Conservation (phyloP, 2,113 vertebrate species). For the Hyaena hyaena region DNA sequence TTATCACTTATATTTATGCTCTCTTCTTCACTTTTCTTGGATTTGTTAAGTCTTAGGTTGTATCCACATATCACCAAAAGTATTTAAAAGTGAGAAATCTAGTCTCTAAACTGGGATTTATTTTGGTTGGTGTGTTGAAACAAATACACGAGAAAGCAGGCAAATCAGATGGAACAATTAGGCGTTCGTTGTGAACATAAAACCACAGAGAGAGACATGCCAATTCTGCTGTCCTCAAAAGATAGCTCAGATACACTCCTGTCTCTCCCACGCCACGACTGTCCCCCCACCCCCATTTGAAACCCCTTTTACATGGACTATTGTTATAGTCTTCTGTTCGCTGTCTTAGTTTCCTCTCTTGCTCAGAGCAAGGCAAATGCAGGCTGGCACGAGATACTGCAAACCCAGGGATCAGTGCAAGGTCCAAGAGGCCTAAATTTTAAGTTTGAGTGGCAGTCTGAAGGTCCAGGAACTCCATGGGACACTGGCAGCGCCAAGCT, state of each 20-base stretch:
- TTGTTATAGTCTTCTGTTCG: not conserved
- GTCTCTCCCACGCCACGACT: not conserved
- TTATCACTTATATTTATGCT: constrained; percentile 41
- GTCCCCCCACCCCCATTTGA: not conserved
- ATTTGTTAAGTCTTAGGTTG: constrained; percentile 28
- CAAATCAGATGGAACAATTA: constrained; percentile 55
- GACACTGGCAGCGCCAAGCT: not conserved
- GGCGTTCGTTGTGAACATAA: constrained; percentile 23
- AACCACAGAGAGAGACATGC: not conserved
- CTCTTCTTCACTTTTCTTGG: constrained; percentile 17
- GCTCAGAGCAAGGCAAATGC: not conserved
- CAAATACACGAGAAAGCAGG: constrained; percentile 14
- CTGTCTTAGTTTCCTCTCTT: not conserved
- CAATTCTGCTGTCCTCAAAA: constrained; percentile 17
- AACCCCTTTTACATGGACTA: not conserved
- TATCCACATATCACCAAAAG: not conserved
- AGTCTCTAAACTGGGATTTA: constrained; percentile 10
- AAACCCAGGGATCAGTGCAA: not conserved
- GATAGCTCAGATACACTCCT: not conserved
- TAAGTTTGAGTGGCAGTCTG: not conserved
- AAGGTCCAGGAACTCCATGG: not conserved
- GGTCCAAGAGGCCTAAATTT: not conserved
- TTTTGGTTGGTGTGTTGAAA: constrained; percentile 47
- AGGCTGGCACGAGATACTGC: not conserved
- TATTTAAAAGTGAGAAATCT: constrained; percentile 51